Percentiles rank a stretch among this genome's conserved stretches.
phyloP scores from a whole-genome alignment of 2,888 invertebrate genomes.

The Cabera pusaria region DNA sequence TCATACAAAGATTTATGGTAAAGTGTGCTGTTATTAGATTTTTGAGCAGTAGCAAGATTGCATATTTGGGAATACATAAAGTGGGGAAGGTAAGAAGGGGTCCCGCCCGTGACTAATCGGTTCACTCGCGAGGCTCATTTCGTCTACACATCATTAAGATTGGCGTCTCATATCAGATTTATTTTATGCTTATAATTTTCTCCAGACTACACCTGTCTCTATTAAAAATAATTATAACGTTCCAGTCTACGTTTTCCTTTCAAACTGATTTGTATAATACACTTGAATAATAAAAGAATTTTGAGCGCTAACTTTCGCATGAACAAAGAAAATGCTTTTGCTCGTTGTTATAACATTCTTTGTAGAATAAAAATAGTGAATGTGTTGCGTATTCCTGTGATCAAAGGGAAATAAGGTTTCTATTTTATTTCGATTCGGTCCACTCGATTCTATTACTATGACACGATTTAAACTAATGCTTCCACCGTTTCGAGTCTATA shows the following conservation, averaged over 20 bases:
- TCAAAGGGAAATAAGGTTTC: background rate
- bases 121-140: constrained; percentile 26
- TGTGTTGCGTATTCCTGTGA: background rate
- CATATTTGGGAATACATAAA: constrained; percentile 24
- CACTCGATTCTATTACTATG: constrained; percentile 5
- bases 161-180: constrained; percentile 28
- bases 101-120: constrained; percentile 23
- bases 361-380: too few relatives aligned
- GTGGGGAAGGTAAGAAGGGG: constrained; percentile 14
- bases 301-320: background rate
- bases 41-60: constrained; percentile 24
- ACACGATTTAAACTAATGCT: constrained; percentile 10
- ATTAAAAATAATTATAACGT: constrained; percentile 25
- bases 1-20: constrained; percentile 30
- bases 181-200: constrained; percentile 27
- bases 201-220: constrained; percentile 25
- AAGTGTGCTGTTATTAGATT: constrained; percentile 27
- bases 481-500: constrained; percentile 29
- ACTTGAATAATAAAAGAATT: background rate
- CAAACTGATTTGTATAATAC: too few relatives aligned
- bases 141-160: constrained; percentile 31
- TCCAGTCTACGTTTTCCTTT: constrained; percentile 10
- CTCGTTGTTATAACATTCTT: too few relatives aligned
- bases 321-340: background rate
- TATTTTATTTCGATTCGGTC: constrained; percentile 7